Conservation (phyloP, 2,888 invertebrate genomes). For the Beris morrisii region DNA sequence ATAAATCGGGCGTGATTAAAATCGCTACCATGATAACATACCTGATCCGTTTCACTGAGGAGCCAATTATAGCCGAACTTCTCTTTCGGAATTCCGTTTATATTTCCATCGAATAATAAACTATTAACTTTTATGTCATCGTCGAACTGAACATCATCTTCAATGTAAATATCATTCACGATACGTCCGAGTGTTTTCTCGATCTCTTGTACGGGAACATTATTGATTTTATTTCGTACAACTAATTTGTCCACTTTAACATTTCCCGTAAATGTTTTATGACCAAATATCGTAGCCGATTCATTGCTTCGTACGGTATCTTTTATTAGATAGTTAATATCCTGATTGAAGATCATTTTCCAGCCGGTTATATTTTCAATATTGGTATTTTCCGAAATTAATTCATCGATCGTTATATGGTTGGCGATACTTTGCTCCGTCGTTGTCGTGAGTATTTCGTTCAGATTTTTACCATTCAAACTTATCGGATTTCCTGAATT, state of each 20-base stretch:
- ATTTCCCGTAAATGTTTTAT: constrained; percentile 38
- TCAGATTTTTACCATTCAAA: constrained; percentile 9
- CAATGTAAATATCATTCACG: constrained; percentile 47
- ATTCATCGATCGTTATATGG: constrained; percentile 38
- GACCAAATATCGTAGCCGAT: constrained; percentile 29
- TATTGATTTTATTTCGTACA: constrained; percentile 47
- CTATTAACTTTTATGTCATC: constrained; percentile 50
- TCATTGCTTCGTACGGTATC: constrained; percentile 1
- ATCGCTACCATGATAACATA: constrained; percentile 2
- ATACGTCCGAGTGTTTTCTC: constrained; percentile 47
- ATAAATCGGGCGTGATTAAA: background rate
- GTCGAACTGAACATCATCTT: constrained; percentile 48
- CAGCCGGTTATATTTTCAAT: constrained; percentile 45
- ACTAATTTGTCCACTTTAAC: constrained; percentile 52
- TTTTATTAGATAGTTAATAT: constrained; percentile 26
- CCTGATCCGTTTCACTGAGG: constrained; percentile 49
- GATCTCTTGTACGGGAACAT: constrained; percentile 42
- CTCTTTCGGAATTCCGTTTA: constrained; percentile 54
- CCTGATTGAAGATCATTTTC: constrained; percentile 41
- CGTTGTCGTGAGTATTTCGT: constrained; percentile 32
- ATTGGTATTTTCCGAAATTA: constrained; percentile 44
- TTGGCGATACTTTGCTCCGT: constrained; percentile 24
- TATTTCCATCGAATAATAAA: constrained; percentile 51
- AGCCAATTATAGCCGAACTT: constrained; percentile 56
- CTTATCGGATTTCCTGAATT: background rate